Conservation (phyloP, 2,113 vertebrate species). For the Dolichallabes microphthalmus region DNA sequence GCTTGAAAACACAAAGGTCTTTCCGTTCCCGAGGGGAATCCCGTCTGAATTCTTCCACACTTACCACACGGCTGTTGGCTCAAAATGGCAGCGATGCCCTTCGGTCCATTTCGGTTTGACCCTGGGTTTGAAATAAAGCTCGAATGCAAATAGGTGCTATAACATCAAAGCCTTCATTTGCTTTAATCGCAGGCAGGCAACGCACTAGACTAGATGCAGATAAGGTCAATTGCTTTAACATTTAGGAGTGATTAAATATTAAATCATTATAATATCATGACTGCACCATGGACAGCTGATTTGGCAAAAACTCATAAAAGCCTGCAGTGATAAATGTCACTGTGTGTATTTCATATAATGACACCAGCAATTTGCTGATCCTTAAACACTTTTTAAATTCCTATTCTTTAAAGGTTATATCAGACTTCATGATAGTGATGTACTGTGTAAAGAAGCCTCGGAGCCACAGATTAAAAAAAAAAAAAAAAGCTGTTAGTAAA, state of each 20-base stretch:
- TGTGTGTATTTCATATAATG: background rate
- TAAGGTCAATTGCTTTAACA: conserved; percentile 31
- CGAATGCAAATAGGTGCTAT: background rate
- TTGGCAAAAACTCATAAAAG: background rate
- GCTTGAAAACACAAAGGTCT: conserved; percentile 10
- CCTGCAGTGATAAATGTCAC: conserved; percentile 11
- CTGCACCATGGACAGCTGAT: background rate
- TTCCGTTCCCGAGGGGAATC: background rate
- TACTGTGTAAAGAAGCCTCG: background rate
- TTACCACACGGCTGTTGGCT: background rate
- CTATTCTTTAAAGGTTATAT: background rate
- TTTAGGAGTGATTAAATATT: conserved; percentile 19
- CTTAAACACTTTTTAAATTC: background rate
- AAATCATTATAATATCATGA: background rate
- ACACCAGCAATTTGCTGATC: background rate
- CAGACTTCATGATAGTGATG: background rate
- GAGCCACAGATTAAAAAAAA: background rate
- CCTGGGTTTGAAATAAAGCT: background rate
- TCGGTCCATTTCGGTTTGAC: background rate
- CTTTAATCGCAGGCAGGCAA: conserved; percentile 11
- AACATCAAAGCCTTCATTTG: background rate
- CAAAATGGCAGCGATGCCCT: background rate
- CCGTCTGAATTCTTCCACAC: conserved; percentile 3
- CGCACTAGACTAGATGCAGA: background rate
- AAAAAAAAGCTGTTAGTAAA: background rate